Evolutionary conservation across 1,140 invertebrate species (phyloP).

Genomic region (Ceratoteleas bidentatus): DNA sequence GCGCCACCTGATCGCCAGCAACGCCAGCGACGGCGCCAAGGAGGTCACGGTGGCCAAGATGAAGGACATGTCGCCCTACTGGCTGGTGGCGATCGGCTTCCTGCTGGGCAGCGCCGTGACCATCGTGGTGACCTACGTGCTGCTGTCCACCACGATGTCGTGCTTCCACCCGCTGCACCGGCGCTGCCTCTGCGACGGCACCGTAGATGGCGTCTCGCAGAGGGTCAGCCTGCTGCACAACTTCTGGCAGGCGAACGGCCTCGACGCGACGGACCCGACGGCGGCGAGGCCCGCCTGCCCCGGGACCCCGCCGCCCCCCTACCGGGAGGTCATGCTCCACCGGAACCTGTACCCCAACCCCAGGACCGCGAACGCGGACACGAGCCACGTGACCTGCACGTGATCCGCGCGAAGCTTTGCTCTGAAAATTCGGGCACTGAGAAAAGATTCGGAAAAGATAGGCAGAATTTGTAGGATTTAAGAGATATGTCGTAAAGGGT

Average conservation of each 20-base stretch:
- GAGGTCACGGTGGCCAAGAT: conserved; percentile 30
- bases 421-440: conserved; percentile 39
- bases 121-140: conserved; percentile 70
- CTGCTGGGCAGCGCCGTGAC: conserved; percentile 68
- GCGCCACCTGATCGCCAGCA: conserved; percentile 2
- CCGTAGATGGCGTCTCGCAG: conserved; percentile 56
- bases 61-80: conserved; percentile 67
- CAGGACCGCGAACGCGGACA: conserved; percentile 6
- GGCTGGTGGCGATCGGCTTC: conserved; percentile 71
- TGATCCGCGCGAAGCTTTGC: conserved; percentile 26
- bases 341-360: conserved; percentile 63
- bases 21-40: conserved; percentile 1
- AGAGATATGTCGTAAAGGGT: too few relatives aligned
- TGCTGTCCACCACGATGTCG: conserved; percentile 64
- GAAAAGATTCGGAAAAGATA: too few relatives aligned
- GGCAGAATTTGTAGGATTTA: too few relatives aligned
- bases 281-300: conserved; percentile 65
- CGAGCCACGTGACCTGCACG: conserved; percentile 21
- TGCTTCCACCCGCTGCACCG: conserved; percentile 55
- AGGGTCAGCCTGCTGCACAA: conserved; percentile 69
- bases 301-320: conserved; percentile 76
- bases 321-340: conserved; percentile 75
- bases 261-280: conserved; percentile 15
- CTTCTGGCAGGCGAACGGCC: conserved; percentile 45
- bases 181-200: conserved; percentile 29